Evolutionary conservation across 1,140 invertebrate species (phyloP).

Genomic region (Papilio polytes): DNA sequence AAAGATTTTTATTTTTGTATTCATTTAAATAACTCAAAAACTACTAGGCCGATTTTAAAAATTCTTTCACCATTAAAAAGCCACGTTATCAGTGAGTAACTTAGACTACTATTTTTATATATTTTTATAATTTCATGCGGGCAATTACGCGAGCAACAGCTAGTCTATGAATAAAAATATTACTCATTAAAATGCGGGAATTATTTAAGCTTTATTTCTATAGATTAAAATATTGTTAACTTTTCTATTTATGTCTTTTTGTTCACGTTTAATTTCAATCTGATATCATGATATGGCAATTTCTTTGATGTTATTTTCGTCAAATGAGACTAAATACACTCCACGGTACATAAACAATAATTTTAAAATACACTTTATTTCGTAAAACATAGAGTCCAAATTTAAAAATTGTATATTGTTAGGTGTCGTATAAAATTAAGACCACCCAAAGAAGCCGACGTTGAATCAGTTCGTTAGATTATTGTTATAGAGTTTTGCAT

Average conservation of each 20-base stretch:
- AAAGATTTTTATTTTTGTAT: too few species aligned
- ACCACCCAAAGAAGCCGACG: constrained; percentile 57
- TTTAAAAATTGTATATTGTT: constrained; percentile 10
- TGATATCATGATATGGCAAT: constrained; percentile 54
- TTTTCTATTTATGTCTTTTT: background rate
- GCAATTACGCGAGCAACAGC: too few species aligned
- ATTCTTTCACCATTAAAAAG: too few species aligned
- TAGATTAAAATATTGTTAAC: background rate
- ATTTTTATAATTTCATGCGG: too few species aligned
- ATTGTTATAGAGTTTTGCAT: constrained; percentile 50
- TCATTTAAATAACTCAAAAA: too few species aligned
- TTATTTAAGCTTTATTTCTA: constrained; percentile 1
- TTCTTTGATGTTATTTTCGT: constrained; percentile 51
- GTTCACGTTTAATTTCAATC: constrained; percentile 7
- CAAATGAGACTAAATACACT: constrained; percentile 15
- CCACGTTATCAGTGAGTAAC: too few species aligned
- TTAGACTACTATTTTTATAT: too few species aligned
- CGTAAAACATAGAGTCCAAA: constrained; percentile 33
- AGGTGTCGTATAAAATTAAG: constrained; percentile 45
- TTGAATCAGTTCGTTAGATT: constrained; percentile 60
- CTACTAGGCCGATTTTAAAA: too few species aligned
- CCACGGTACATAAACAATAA: background rate
- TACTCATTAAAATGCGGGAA: too few species aligned
- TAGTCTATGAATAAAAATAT: too few species aligned
- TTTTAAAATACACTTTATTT: constrained; percentile 36